These are phyloP conservation scores for Trypoxylus dichotomus DNA, from an alignment of 1,140 invertebrate species.

Conservation along the genomic window DNA sequence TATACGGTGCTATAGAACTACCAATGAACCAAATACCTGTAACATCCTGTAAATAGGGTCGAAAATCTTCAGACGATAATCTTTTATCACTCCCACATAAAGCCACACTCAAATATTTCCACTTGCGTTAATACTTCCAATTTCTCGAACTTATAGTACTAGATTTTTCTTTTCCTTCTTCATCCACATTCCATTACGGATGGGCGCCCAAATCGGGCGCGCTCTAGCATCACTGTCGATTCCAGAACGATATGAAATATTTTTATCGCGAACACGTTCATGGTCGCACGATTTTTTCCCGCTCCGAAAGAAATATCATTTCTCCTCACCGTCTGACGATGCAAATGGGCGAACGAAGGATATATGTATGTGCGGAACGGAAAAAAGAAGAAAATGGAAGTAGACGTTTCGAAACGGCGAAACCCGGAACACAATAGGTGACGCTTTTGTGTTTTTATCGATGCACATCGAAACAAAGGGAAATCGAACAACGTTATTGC, in stretches of 20 bases:
- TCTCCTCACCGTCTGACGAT: neutral
- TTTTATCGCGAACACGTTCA: neutral
- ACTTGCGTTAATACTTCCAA: neutral
- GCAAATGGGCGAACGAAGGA: neutral
- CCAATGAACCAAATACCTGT: too few species aligned
- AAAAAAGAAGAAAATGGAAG: neutral
- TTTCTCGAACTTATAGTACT: neutral
- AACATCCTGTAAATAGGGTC: too few species aligned
- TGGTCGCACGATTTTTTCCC: neutral
- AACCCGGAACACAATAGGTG: neutral
- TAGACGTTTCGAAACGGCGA: neutral
- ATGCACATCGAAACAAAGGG: neutral
- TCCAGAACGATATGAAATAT: neutral
- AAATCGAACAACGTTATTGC: conserved; percentile 1
- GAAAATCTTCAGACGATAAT: too few species aligned
- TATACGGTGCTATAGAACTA: too few species aligned
- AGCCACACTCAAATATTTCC: neutral
- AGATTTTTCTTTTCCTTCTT: neutral
- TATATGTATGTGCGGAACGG: too few species aligned
- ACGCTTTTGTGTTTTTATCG: conserved; percentile 7
- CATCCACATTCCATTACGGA: neutral
- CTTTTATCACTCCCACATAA: too few species aligned
- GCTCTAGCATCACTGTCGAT: neutral
- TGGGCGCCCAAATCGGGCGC: neutral
- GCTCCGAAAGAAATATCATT: neutral